These are phyloP conservation scores for Bufo bufo DNA, from an alignment of 2,113 vertebrate species.

Conservation along the genomic window DNA sequence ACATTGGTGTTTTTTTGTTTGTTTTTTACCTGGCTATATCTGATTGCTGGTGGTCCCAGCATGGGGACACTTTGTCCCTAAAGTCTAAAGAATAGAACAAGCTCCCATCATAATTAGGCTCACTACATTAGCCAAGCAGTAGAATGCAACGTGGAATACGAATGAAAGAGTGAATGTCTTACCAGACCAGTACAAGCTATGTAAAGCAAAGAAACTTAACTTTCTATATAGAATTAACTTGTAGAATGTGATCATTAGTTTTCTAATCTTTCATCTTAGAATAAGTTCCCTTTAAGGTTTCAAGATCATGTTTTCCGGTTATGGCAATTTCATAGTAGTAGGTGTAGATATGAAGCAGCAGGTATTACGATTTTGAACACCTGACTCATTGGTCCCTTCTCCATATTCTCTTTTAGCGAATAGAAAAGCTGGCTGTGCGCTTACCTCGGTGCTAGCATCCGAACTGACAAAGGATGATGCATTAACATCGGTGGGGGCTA, in stretches of 20 bases:
- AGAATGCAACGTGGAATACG: background rate
- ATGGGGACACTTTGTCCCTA: too few species aligned
- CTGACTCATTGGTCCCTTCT: background rate
- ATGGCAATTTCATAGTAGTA: background rate
- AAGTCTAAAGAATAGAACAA: too few species aligned
- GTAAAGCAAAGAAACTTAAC: background rate
- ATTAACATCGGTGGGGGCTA: conserved; percentile 53
- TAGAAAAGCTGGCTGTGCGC: conserved; percentile 81
- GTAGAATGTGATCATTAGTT: background rate
- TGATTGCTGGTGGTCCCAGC: too few species aligned
- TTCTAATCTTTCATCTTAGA: background rate
- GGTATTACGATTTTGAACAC: background rate
- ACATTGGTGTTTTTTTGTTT: too few species aligned
- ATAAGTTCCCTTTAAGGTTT: background rate
- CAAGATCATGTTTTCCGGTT: too few species aligned
- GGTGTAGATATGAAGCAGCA: background rate
- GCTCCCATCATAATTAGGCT: too few species aligned
- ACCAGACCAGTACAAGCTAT: background rate
- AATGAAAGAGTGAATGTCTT: background rate
- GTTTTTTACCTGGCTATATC: too few species aligned
- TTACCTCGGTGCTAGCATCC: conserved; percentile 85
- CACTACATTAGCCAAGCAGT: background rate
- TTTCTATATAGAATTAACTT: background rate
- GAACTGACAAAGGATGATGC: conserved; percentile 82
- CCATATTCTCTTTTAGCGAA: conserved; percentile 73